Base-by-base conservation (phyloP, 2,113 vertebrate genomes). In the Neogobius melanostomus region DNA sequence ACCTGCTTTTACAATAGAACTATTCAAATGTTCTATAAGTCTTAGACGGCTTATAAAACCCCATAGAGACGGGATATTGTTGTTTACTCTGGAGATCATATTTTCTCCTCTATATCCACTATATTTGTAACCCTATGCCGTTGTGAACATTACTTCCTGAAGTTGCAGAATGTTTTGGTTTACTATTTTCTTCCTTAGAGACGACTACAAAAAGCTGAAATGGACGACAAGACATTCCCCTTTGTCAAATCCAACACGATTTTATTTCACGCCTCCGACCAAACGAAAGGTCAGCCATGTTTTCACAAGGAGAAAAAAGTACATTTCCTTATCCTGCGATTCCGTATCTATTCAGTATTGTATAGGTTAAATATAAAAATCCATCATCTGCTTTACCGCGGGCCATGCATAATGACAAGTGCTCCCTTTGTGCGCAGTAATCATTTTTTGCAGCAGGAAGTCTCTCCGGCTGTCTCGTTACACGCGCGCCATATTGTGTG, bases 251-350 rank as follows among this genome's bases (percentile, higher is more conserved):
- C 6, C 28, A 71, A 83, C 77, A 85, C 62, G 73, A 77, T 84
- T 81, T 77, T 64, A 87, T 87, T 84, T 73, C 56, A 62, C 72
- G 76, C 63, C 82, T 75, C 66, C 42, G 57, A 46, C 48, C 68
- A 56, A 74, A 64, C 62, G 52, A 83, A 87, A 87, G 85, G 85
- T 89, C 83, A 84, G 68, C 49, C 53, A 9, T 84, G 82, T 87
- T 83, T 71, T 87, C 80, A 69, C 12, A 36, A 64, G 74, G 62
- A 68, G 49, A 36, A 36, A 36, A 21, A 60, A 57, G n/a, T 16
- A 6, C 1, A 64, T 65, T 11, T 63, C 62, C 11, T 21, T 50
- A 43, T 17, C 52, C n/a, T 51, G 66, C 16, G 75, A 42, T 59
- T 4, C n/a, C 21, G 71, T 72, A 64, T 52, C 50, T 7, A 64